Evolutionary conservation across 2,888 invertebrate genomes (phyloP), one percentile per base, ranked within the genome.

Genomic region (Parascotia fuliginaria): DNA sequence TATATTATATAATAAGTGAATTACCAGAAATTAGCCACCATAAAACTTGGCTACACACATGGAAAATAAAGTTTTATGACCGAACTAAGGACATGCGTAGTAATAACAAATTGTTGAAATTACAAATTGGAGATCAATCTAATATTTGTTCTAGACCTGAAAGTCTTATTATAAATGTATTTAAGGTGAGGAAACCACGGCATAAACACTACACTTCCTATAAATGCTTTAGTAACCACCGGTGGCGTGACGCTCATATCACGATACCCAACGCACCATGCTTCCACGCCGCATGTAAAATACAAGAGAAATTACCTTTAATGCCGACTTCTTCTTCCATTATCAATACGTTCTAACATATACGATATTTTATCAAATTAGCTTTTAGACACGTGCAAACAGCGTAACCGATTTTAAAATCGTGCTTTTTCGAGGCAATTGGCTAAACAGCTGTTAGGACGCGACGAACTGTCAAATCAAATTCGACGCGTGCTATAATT

Each of bases 381-480:
- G 54, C 66, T 61, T 42, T 45, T 34, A 51, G 79, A 81, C 89
- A 89, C 89, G 89, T 89, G 89, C 68, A 71, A 65, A 61, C 67
- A 72, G 73, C 65, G 66, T 50, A 65, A 69, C 67, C 32, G 56
- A 70, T 73, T 78, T 79, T 73, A 73, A 83, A 82, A 78, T 73
- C 66, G 71, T 71, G 74, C 64, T 77, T 75, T 78, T 77, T 69
- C 73, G 71, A 73, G 66, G 65, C 73, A 71, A 79, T 79, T 70
- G 72, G 77, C 70, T 74, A 85, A 89, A 85, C 90, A 90, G 89
- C 89, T 90, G 89, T 89, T 89, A 65, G 76, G 87, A 89, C 85
- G 87, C 89, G 79, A 47, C 65, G 79, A 83, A 83, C 78, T 86
- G 89, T 89, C 89, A 89, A 81, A 80, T 81, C 70, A 75, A 83